A percentile compares a stretch with the other conserved stretches of the same genome.
Conservation (phyloP, 2,797 vertebrate species). For the Syngnathus acus region DNA sequence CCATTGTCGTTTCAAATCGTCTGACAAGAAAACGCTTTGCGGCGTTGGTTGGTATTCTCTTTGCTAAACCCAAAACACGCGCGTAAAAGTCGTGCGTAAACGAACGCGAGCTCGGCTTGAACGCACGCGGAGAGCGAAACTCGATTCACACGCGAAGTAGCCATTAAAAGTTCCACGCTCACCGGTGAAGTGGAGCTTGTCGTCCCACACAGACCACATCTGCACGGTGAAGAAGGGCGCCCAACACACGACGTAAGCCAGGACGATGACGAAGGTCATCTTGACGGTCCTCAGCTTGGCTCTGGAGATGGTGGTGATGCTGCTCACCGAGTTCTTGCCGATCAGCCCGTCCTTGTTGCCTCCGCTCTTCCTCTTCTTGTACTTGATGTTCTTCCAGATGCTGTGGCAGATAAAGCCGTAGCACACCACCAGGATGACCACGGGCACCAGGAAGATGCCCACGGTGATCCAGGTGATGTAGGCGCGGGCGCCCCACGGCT, state of each 20-base stretch:
- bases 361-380: slow-evolving; percentile 66
- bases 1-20: too few relatives aligned
- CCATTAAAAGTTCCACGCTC: slow-evolving; percentile 29
- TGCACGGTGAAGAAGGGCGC: slow-evolving; percentile 89
- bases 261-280: slow-evolving; percentile 95
- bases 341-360: slow-evolving; percentile 66
- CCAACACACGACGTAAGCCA: slow-evolving; percentile 91
- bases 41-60: too few relatives aligned
- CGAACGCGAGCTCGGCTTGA: neutral
- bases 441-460: slow-evolving; percentile 84
- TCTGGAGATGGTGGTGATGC: slow-evolving; percentile 82
- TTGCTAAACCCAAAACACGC: too few relatives aligned
- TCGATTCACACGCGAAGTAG: neutral
- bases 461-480: slow-evolving; percentile 94
- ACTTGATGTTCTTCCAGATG: slow-evolving; percentile 85
- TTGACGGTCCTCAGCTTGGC: slow-evolving; percentile 94
- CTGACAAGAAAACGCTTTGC: neutral
- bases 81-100: neutral
- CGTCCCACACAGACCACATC: slow-evolving; percentile 97
- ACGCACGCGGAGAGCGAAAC: too few relatives aligned
- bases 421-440: slow-evolving; percentile 78
- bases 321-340: slow-evolving; percentile 80
- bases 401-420: slow-evolving; percentile 91
- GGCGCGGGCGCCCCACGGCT: slow-evolving; percentile 81
- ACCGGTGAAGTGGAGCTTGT: slow-evolving; percentile 78